Evolutionary conservation across 2,888 invertebrate genomes (phyloP).

Genomic region (Lamellibrachia satsuma): DNA sequence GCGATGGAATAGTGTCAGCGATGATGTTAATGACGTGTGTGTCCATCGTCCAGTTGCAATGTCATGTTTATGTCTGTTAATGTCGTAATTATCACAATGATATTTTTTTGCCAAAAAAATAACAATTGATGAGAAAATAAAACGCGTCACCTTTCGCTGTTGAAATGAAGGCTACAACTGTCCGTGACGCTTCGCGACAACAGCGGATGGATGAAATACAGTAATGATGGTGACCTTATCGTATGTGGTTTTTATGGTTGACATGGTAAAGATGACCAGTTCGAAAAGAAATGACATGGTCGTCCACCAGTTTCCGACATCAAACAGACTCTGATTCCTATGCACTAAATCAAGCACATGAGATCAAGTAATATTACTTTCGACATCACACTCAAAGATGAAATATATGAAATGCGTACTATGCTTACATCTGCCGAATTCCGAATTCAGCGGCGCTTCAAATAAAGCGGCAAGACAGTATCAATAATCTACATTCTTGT

Average conservation of each 20-base stretch:
- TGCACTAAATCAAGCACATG: too few species aligned
- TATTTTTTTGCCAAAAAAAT: too few species aligned
- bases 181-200: not conserved
- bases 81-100: too few species aligned
- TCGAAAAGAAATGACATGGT: not conserved
- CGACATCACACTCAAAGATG: too few species aligned
- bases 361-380: too few species aligned
- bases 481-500: not conserved
- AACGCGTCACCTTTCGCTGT: too few species aligned
- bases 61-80: not conserved
- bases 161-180: too few species aligned
- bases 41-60: not conserved
- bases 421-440: too few species aligned
- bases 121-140: too few species aligned
- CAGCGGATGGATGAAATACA: not conserved
- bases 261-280: not conserved
- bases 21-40: not conserved
- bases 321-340: too few species aligned
- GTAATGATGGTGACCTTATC: not conserved
- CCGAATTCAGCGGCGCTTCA: too few species aligned
- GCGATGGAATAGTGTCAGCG: not conserved
- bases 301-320: not conserved
- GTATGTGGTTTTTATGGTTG: not conserved
- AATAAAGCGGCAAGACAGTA: not conserved
- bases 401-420: too few species aligned